Conservation (phyloP, 1,140 invertebrate genomes). For the Maniola jurtina region DNA sequence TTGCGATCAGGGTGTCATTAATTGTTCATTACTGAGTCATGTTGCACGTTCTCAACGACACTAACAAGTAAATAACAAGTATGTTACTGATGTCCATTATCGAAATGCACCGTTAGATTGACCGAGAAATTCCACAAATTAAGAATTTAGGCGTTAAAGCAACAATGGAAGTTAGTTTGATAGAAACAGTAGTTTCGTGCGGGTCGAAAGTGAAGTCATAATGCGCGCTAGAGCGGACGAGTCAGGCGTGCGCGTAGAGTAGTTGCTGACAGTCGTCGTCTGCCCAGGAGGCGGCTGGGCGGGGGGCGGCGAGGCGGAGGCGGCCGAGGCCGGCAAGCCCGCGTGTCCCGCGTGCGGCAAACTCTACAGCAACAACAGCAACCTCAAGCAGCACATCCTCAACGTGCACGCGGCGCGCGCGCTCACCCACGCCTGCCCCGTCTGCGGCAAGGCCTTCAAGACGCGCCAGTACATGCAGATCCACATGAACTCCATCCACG, state of each 20-base stretch:
- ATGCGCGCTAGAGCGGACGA: slow-evolving; percentile 16
- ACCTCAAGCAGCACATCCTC: slow-evolving; percentile 86
- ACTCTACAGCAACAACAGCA: slow-evolving; percentile 83
- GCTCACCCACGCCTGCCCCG: slow-evolving; percentile 82
- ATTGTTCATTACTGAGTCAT: slow-evolving; percentile 68
- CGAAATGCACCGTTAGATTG: slow-evolving; percentile 31
- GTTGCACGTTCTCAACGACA: slow-evolving; percentile 55
- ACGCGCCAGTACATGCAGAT: slow-evolving; percentile 86
- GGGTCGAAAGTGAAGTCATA: slow-evolving; percentile 21
- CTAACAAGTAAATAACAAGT: slow-evolving; percentile 62
- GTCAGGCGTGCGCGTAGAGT: slow-evolving; percentile 17
- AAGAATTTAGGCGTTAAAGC: slow-evolving; percentile 34
- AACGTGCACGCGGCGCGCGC: slow-evolving; percentile 85
- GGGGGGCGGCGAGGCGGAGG: slow-evolving; percentile 44
- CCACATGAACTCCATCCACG: slow-evolving; percentile 84
- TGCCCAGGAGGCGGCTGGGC: slow-evolving; percentile 63
- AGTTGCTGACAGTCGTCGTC: slow-evolving; percentile 60
- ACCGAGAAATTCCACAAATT: slow-evolving; percentile 14
- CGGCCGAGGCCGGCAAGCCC: slow-evolving; percentile 75
- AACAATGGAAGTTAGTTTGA: slow-evolving; percentile 55
- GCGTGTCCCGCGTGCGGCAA: slow-evolving; percentile 85
- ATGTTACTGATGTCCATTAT: slow-evolving; percentile 46
- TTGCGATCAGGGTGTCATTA: slow-evolving; percentile 47
- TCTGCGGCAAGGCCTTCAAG: slow-evolving; percentile 84
- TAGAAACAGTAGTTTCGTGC: slow-evolving; percentile 9